Evolutionary conservation across 2,113 vertebrate genomes (phyloP).

Genomic region (Elephantulus edwardii): DNA sequence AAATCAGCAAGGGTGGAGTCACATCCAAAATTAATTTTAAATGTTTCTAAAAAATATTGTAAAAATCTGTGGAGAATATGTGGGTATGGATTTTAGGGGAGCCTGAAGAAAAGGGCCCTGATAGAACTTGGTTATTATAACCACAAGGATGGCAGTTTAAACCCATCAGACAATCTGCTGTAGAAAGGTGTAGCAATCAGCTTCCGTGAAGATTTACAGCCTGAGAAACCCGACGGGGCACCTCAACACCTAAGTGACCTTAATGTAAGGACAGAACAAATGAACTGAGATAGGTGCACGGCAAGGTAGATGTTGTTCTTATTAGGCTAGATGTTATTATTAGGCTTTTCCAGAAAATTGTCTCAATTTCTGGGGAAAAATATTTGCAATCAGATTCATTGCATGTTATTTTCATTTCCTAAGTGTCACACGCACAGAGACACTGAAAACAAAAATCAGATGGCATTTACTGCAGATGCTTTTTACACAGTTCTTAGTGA

Average conservation of each 20-base stretch:
- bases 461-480: slow-evolving; percentile 27
- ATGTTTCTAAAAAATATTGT: not conserved
- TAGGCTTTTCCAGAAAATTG: not conserved
- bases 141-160: no score
- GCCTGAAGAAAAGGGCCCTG: not conserved
- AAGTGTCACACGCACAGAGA: slow-evolving; percentile 35
- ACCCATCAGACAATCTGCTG: no score
- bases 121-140: no score
- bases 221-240: no score
- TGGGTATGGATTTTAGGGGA: not conserved
- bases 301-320: not conserved
- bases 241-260: not conserved
- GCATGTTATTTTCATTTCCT: not conserved
- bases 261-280: not conserved
- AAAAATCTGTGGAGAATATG: not conserved
- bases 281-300: not conserved
- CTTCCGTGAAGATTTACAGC: no score
- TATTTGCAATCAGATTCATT: not conserved
- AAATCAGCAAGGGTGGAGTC: not conserved
- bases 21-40: not conserved
- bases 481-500: not conserved
- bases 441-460: not conserved
- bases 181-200: no score
- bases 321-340: slow-evolving; percentile 28
- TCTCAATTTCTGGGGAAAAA: slow-evolving; percentile 42